phyloP scores from a whole-genome alignment of 2,113 vertebrate species.

The Onychorhynchus coronatus region DNA sequence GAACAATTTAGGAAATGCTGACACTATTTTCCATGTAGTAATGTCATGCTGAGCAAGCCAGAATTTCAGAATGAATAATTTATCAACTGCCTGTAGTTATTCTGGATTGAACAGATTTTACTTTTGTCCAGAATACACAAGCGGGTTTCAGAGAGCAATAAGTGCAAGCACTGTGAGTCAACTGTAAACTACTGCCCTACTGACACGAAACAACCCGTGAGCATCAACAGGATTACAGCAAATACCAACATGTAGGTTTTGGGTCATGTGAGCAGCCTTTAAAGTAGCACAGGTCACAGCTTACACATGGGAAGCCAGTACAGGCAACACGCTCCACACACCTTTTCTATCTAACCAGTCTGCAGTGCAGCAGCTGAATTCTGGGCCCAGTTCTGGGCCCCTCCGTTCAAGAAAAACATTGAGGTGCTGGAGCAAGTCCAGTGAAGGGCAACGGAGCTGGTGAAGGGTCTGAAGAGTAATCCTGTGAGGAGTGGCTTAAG shows the following conservation, averaged over 20 bases:
- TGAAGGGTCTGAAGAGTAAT: background rate
- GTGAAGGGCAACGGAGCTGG: background rate
- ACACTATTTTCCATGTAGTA: background rate
- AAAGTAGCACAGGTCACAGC: background rate
- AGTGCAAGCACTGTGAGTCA: background rate
- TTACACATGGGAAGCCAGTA: background rate
- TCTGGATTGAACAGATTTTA: background rate
- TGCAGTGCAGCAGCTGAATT: background rate
- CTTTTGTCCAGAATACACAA: background rate
- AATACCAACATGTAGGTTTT: accelerated
- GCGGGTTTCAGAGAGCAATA: background rate
- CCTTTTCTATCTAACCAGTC: background rate
- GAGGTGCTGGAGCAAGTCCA: background rate
- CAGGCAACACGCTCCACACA: background rate
- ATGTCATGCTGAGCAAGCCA: background rate
- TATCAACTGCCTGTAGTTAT: background rate
- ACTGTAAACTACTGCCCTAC: background rate
- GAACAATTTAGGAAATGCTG: background rate
- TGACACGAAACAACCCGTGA: accelerated
- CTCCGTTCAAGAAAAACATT: background rate
- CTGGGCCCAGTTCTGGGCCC: background rate
- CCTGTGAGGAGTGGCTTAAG: background rate
- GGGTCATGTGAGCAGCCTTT: background rate
- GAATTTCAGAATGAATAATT: background rate
- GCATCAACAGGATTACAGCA: background rate